Percentiles rank a stretch among this genome's conserved stretches.
Evolutionary conservation across 2,113 vertebrate species (phyloP).

Genomic region (Psilopogon haemacephalus): DNA sequence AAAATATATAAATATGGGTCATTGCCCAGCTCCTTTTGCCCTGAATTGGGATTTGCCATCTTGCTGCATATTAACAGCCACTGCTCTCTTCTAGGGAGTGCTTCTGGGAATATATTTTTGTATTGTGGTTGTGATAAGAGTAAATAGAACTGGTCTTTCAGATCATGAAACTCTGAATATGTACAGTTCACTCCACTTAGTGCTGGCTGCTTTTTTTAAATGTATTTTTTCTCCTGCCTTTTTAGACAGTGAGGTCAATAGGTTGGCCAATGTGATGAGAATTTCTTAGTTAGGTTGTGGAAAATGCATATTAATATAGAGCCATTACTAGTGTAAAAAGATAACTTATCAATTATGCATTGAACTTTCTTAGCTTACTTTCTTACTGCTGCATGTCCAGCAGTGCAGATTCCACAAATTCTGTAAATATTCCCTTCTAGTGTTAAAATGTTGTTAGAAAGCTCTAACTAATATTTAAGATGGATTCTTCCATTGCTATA

Average conservation of each 20-base stretch:
- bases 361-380: background rate
- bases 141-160: background rate
- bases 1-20: background rate
- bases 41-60: slow-evolving; percentile 1
- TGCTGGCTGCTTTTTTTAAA: background rate
- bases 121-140: slow-evolving; percentile 3
- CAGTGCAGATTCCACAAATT: background rate
- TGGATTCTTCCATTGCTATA: background rate
- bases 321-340: background rate
- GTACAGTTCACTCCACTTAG: background rate
- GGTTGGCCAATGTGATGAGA: background rate
- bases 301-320: background rate
- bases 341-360: background rate
- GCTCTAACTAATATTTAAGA: background rate
- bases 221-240: background rate
- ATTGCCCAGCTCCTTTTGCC: slow-evolving; percentile 18
- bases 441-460: background rate
- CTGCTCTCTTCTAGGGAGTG: background rate
- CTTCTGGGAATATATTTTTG: slow-evolving; percentile 16
- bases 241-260: background rate
- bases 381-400: background rate
- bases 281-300: background rate
- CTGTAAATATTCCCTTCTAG: background rate
- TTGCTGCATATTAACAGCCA: background rate
- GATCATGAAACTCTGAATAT: background rate